Percentiles rank a stretch among this genome's conserved stretches.
Evolutionary conservation across 1,140 invertebrate genomes (phyloP).

Genomic region (Apis mellifera): DNA sequence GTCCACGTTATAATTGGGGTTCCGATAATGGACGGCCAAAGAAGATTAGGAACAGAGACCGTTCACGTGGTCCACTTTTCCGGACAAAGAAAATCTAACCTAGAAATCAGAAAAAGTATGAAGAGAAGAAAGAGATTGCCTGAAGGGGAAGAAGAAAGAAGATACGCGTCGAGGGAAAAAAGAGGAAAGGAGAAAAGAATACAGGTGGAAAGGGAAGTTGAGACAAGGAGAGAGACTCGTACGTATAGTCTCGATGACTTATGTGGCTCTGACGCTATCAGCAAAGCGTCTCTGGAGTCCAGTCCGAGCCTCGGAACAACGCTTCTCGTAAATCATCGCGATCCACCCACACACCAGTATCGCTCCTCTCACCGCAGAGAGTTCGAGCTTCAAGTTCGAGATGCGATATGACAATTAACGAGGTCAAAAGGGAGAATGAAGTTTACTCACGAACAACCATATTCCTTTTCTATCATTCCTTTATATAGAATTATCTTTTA

Average conservation of each 20-base stretch:
- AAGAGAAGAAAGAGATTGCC: constrained; percentile 11
- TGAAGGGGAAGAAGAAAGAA: constrained; percentile 44
- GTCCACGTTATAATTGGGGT: constrained; percentile 77
- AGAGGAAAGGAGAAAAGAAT: constrained; percentile 39
- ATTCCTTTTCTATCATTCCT: constrained; percentile 19
- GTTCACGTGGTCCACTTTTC: not conserved
- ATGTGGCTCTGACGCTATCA: constrained; percentile 82
- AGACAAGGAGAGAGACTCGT: constrained; percentile 59
- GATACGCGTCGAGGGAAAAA: constrained; percentile 9
- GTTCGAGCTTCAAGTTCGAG: constrained; percentile 59
- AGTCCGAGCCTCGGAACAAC: constrained; percentile 75
- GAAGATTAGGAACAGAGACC: constrained; percentile 79
- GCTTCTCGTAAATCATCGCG: constrained; percentile 81
- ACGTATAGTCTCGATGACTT: constrained; percentile 79
- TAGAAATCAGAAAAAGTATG: constrained; percentile 15
- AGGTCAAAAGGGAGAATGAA: constrained; percentile 65
- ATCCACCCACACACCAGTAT: constrained; percentile 79
- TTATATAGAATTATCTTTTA: not conserved
- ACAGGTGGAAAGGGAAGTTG: constrained; percentile 2
- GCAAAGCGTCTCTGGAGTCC: constrained; percentile 80
- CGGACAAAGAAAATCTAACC: constrained; percentile 37
- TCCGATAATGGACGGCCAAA: constrained; percentile 78
- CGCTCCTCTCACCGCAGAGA: constrained; percentile 58
- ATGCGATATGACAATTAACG: constrained; percentile 77
- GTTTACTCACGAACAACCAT: constrained; percentile 48